Evolutionary conservation across 2,113 vertebrate species (phyloP).

Genomic region (Pyxicephalus adspersus): DNA sequence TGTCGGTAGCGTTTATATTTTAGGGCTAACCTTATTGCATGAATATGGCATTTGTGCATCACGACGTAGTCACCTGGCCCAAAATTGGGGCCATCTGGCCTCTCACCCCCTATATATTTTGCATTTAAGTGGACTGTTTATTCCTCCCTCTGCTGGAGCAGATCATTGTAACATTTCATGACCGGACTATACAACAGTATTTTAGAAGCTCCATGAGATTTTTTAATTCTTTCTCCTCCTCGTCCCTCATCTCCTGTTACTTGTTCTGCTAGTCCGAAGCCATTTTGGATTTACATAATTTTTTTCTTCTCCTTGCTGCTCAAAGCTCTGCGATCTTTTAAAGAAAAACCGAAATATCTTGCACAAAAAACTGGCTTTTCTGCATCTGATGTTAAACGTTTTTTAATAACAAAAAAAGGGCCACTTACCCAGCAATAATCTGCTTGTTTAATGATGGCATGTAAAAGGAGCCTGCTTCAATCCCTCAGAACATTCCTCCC

Average conservation of each 20-base stretch:
- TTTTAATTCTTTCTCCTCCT: neutral
- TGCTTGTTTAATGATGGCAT: neutral
- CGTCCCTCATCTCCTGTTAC: too few relatives aligned
- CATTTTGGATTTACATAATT: neutral
- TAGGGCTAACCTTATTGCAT: too few relatives aligned
- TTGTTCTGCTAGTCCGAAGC: too few relatives aligned
- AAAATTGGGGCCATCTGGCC: too few relatives aligned
- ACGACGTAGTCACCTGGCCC: too few relatives aligned
- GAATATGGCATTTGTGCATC: too few relatives aligned
- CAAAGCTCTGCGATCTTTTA: neutral
- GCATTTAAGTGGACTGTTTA: neutral
- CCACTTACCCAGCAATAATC: conserved; percentile 31
- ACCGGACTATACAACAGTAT: neutral
- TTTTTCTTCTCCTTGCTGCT: neutral
- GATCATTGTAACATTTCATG: neutral
- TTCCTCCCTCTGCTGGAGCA: neutral
- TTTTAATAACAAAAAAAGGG: neutral
- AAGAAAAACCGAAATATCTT: neutral
- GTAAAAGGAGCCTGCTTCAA: neutral
- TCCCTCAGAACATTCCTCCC: too few relatives aligned
- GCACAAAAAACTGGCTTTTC: neutral
- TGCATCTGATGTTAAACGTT: neutral
- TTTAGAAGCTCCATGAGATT: too few relatives aligned
- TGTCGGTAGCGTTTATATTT: too few relatives aligned
- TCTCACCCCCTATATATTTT: too few relatives aligned